Conservation (phyloP, 2,113 vertebrate species). For the Pteropus alecto region DNA sequence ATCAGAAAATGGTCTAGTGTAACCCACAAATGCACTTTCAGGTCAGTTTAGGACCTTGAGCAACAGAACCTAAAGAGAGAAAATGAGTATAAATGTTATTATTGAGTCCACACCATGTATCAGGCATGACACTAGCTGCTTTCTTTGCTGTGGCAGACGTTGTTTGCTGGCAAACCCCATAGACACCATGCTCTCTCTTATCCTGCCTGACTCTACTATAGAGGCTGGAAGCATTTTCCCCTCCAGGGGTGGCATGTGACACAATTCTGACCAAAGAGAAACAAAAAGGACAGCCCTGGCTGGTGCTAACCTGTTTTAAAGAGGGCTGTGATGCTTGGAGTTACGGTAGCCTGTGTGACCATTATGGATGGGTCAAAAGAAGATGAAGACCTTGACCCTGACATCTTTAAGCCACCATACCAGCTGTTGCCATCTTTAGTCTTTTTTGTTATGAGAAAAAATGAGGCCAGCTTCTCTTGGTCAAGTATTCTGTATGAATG, state of each 20-base stretch:
- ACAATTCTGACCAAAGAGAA: neutral
- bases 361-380: neutral
- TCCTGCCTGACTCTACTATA: neutral
- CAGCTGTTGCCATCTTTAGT: neutral
- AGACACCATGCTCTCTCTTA: neutral
- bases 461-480: neutral
- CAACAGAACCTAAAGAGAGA: neutral
- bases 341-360: neutral
- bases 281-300: neutral
- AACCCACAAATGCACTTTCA: neutral
- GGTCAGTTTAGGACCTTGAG: neutral
- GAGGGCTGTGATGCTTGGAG: neutral
- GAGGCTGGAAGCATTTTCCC: neutral
- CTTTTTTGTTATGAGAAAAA: neutral
- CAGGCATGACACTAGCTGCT: neutral
- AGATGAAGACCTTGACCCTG: neutral
- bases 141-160: neutral
- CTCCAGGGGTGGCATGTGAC: neutral
- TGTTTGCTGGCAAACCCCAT: neutral
- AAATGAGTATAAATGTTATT: neutral
- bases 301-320: neutral
- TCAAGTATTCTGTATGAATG: neutral
- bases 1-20: neutral
- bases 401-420: neutral
- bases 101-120: accelerated